phyloP scores from a whole-genome alignment of 2,113 vertebrate species.

The Zosterops hypoxanthus region DNA sequence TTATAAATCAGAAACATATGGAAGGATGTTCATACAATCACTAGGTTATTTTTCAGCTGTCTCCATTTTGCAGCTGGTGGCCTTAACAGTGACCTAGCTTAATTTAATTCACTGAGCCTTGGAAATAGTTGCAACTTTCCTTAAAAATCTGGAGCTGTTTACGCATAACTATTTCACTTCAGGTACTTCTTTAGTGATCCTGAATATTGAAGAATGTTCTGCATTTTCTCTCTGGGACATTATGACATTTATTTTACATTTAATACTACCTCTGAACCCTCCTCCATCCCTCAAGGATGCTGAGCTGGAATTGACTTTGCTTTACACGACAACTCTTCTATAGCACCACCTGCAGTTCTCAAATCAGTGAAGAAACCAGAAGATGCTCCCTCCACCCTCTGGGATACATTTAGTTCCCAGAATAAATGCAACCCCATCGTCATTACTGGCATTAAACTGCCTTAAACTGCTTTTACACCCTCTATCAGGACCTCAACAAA shows the following conservation, averaged over 20 bases:
- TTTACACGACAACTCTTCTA: background rate
- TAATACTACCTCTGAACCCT: background rate
- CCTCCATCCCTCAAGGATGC: background rate
- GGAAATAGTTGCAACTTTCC: background rate
- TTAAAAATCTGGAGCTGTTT: background rate
- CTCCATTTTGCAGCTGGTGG: conserved; percentile 20
- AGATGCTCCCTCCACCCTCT: background rate
- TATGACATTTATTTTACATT: background rate
- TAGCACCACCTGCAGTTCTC: background rate
- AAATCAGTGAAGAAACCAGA: background rate
- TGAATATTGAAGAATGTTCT: background rate
- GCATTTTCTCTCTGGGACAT: background rate
- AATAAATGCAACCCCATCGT: background rate
- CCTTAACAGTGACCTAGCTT: conserved; percentile 1
- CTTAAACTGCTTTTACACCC: background rate
- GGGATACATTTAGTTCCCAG: background rate
- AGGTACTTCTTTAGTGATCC: background rate
- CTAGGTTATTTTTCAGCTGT: conserved; percentile 26
- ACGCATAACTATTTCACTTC: background rate
- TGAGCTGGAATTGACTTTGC: background rate
- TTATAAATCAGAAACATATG: conserved; percentile 41
- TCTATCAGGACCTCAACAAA: background rate
- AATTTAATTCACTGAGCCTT: background rate
- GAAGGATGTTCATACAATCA: background rate
- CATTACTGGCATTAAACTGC: background rate